A percentile compares a stretch with the other conserved stretches of the same genome.
These are phyloP conservation scores for Meloidogyne chitwoodi DNA, from an alignment of 1,140 invertebrate genomes.

Conservation along the genomic window DNA sequence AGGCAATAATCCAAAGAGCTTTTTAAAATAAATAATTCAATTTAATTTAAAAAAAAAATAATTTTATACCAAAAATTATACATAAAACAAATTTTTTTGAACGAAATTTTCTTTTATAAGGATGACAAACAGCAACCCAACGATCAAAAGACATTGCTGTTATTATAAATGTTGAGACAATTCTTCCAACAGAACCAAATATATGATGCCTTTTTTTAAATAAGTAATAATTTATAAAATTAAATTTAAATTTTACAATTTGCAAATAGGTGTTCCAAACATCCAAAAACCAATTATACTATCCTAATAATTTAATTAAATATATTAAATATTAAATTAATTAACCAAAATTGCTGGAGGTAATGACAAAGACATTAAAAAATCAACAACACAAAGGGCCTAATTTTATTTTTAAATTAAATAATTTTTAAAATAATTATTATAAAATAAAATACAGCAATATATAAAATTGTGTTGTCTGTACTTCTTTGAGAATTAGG, in stretches of 20 bases:
- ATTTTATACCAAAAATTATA: slow-evolving; percentile 25
- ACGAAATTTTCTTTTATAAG: slow-evolving; percentile 52
- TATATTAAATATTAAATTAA: background rate
- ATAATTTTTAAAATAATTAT: background rate
- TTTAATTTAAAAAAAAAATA: background rate
- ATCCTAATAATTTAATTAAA: slow-evolving; percentile 29
- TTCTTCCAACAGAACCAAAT: slow-evolving; percentile 55
- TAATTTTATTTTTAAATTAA: background rate
- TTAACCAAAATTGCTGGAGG: slow-evolving; percentile 56
- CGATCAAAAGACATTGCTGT: slow-evolving; percentile 64
- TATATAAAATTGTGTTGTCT: slow-evolving; percentile 57
- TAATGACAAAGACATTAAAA: slow-evolving; percentile 55
- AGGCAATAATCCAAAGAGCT: slow-evolving; percentile 53
- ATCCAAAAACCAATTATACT: slow-evolving; percentile 59
- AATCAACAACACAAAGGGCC: slow-evolving; percentile 56
- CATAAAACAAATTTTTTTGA: slow-evolving; percentile 34
- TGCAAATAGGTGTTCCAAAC: slow-evolving; percentile 55
- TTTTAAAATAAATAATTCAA: slow-evolving; percentile 15
- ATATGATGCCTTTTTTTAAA: slow-evolving; percentile 45
- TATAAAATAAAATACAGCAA: slow-evolving; percentile 21
- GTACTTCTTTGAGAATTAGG: slow-evolving; percentile 5
- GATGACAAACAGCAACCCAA: slow-evolving; percentile 63
- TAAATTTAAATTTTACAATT: slow-evolving; percentile 24
- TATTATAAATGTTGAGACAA: slow-evolving; percentile 62
- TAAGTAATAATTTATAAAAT: background rate